Percentiles rank a stretch among this genome's conserved stretches.
Evolutionary conservation across 1,140 invertebrate genomes (phyloP).

Genomic region (Nephotettix cincticeps): DNA sequence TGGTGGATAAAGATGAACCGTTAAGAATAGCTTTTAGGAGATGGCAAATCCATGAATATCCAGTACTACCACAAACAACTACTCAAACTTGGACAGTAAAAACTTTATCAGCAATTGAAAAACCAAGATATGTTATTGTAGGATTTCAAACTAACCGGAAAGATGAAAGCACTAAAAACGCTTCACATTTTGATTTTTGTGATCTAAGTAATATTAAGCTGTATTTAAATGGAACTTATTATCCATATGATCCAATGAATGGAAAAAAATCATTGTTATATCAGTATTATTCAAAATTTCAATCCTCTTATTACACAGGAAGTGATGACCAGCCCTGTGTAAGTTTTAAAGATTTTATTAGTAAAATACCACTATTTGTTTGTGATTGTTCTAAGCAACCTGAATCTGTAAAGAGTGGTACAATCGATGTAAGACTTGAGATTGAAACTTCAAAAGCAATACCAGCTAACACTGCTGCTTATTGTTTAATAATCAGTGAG

Average conservation of each 20-base stretch:
- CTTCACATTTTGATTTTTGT: conserved; percentile 30
- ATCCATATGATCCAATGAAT: conserved; percentile 31
- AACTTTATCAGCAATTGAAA: conserved; percentile 27
- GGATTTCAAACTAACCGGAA: conserved; percentile 34
- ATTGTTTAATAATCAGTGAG: conserved; percentile 21
- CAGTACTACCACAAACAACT: conserved; percentile 38
- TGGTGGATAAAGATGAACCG: conserved; percentile 36
- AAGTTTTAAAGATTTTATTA: not conserved
- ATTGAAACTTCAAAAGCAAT: conserved; percentile 26
- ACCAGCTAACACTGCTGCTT: conserved; percentile 44
- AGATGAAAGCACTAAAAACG: conserved; percentile 20
- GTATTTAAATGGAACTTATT: conserved; percentile 30
- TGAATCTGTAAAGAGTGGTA: conserved; percentile 5
- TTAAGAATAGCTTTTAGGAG: conserved; percentile 43
- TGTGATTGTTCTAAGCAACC: conserved; percentile 16
- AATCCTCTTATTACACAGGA: conserved; percentile 20
- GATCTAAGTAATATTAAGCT: conserved; percentile 32
- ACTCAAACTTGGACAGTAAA: conserved; percentile 42
- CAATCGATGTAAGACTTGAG: conserved; percentile 13
- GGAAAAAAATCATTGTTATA: not conserved
- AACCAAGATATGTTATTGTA: conserved; percentile 34
- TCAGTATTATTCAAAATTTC: not conserved
- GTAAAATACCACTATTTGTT: not conserved
- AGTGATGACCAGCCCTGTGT: conserved; percentile 6
- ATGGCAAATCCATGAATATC: conserved; percentile 48